Base-by-base conservation (phyloP, 2,888 invertebrate species). In the Allophyes oxyacanthae region DNA sequence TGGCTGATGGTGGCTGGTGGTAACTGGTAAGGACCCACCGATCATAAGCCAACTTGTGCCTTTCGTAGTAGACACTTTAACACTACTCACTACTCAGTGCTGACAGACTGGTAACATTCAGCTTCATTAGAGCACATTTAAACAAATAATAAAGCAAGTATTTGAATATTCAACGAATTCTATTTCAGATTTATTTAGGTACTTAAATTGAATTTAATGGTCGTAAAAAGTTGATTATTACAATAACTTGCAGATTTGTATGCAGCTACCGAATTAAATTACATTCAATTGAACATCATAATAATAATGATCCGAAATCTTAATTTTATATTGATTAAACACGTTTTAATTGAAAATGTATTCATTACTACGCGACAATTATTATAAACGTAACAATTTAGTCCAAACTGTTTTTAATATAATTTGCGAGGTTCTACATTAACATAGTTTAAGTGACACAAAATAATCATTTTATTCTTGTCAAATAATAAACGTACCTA, bases 401-500 rank as follows among this genome's bases (percentile, higher is more conserved):
- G 25, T 51, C 50, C 41, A 41, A 49, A 49, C 20, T n/a, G 15
- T 34, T 30, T 41, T 52, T 26, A 42, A 20, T 44, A 46, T 54
- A 52, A 51, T 55, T 73, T 48, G 41, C 44, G 46, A 50, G 36
- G 43, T 28, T 44, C 32, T 44, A 43, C 45, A 50, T 58, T 51
- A 40, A 34, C 38, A 51, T 55, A 58, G 53, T 53, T 34, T 50
- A 67, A 42, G 28, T 57, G 63, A 63, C 57, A 44, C 36, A 42
- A 59, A 72, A 70, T 72, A 57, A 72, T 69, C 66, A 61, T 76
- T 73, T 68, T 55, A 63, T 64, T 55, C 57, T 63, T 72, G 70
- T 79, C 70, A 72, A n/a, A n/a, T n/a, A n/a, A n/a, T 76, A 75
- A 79, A 72, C 78, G 77, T 78, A n/a, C n/a, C n/a, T n/a, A 78